Evolutionary conservation across 2,888 invertebrate species (phyloP).

Genomic region (Enchytraeus crypticus): DNA sequence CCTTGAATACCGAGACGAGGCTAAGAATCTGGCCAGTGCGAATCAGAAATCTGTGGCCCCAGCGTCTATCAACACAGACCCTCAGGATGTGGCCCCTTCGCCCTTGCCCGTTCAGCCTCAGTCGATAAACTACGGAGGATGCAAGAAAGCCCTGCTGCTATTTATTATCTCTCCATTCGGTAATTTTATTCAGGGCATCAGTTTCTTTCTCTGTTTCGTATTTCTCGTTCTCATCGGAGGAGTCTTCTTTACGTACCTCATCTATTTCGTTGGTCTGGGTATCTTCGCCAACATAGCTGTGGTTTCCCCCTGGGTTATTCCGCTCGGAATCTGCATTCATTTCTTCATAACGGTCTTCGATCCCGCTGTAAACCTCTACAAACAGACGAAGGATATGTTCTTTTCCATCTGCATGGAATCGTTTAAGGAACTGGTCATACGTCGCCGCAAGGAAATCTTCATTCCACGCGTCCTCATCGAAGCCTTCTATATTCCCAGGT

Average conservation of each 20-base stretch:
- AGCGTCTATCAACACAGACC: not conserved
- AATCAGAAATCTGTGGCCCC: not conserved
- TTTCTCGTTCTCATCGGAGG: conserved; percentile 6
- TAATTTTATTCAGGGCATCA: not conserved
- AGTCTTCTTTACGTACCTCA: conserved; percentile 10
- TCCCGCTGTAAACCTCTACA: conserved; percentile 6
- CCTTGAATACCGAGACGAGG: not conserved
- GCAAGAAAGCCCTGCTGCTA: not conserved
- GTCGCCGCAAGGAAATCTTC: conserved; percentile 12
- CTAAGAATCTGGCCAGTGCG: not conserved
- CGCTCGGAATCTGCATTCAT: conserved; percentile 7
- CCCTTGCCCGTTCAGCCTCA: not conserved
- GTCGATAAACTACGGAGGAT: not conserved
- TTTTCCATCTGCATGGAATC: conserved; percentile 7
- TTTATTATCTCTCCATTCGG: not conserved
- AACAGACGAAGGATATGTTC: conserved; percentile 6
- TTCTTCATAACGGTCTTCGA: conserved; percentile 9
- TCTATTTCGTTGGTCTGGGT: conserved; percentile 11
- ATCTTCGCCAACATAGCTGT: conserved; percentile 14
- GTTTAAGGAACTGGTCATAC: conserved; percentile 4
- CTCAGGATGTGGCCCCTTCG: not conserved
- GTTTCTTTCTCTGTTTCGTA: conserved; percentile 6
- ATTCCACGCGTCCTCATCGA: conserved; percentile 12
- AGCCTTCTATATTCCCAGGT: conserved; percentile 11
- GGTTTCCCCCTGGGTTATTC: conserved; percentile 12